phyloP scores from a whole-genome alignment of 2,797 vertebrate genomes.

The Micromesistius poutassou region DNA sequence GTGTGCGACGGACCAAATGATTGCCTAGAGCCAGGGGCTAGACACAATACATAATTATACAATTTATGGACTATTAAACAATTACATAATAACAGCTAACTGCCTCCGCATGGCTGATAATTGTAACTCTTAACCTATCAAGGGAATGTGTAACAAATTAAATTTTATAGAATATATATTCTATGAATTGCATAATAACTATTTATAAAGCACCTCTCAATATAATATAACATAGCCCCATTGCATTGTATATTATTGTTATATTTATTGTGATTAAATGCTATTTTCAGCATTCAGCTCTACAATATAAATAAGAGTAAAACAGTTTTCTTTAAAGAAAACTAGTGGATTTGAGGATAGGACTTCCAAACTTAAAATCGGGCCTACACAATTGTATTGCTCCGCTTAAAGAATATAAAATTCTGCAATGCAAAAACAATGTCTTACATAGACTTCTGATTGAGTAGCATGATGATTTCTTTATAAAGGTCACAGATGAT shows the following conservation, averaged over 20 bases:
- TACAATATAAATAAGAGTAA: neutral
- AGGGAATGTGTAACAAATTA: neutral
- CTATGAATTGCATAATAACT: neutral
- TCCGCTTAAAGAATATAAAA: neutral
- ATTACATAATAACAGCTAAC: neutral
- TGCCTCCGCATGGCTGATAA: neutral
- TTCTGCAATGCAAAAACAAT: neutral
- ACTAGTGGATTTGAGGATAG: neutral
- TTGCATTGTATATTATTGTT: neutral
- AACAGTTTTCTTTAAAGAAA: neutral
- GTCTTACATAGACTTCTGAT: neutral
- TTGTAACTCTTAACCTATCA: too few relatives aligned
- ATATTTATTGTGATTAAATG: neutral
- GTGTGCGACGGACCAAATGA: too few relatives aligned
- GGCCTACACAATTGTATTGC: too few relatives aligned
- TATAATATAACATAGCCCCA: neutral
- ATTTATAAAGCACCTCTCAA: too few relatives aligned
- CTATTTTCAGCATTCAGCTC: neutral
- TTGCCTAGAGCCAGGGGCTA: too few relatives aligned
- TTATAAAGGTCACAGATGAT: neutral
- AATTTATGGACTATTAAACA: neutral
- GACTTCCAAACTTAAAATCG: neutral
- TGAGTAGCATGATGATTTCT: neutral
- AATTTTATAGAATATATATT: neutral
- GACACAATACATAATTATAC: neutral